Evolutionary conservation across 2,888 invertebrate genomes (phyloP), one percentile per base, ranked within the genome.

Genomic region (Liopterus haemorrhoidalis): DNA sequence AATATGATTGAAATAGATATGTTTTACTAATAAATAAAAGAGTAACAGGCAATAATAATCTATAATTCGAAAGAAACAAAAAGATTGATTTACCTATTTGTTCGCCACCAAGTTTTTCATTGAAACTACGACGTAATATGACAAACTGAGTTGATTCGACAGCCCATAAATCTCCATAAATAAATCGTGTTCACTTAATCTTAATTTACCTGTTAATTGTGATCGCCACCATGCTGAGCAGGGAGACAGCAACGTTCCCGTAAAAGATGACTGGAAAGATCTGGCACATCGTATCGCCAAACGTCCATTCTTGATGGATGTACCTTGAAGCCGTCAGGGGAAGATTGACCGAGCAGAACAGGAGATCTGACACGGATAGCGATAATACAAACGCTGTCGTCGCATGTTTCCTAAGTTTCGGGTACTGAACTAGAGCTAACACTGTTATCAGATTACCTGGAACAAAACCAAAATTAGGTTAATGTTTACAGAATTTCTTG

Each of bases 201-300:
- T n/a, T n/a, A n/a, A n/a, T 69, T 70, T 61, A 88, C 87, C 90
- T 82, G 70, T 90, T 91, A 47, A 91, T 70, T 20, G 90, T 90
- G 53, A 91, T 90, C 53, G 88, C 88, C 39, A 90, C 89, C 86
- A 91, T 90, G 59, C 87, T 89, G 50, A 90, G 72, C 24, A 91
- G 70, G 0, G 89, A 89, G 3, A 88, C 87, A 0, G 89, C 90
- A 39, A 90, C 89, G 64, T 91, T 91, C 47, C 89, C 89, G 62
- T 91, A 91, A 70, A 91, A 89, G 55, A 91, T 79, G 54, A 91
- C 82, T 0, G 90, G 89, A 69, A 90, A 91, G 66, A 90, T 74
- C 69, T 82, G 81, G 64, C 90, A 91, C 22, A 89, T 72, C 2
- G 76, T 74, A 14, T 79, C 78, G 1, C 89, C 88, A 15, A 90